These are phyloP conservation scores for Monoplex corrugatus DNA, from an alignment of 2,888 invertebrate species.

Conservation along the genomic window DNA sequence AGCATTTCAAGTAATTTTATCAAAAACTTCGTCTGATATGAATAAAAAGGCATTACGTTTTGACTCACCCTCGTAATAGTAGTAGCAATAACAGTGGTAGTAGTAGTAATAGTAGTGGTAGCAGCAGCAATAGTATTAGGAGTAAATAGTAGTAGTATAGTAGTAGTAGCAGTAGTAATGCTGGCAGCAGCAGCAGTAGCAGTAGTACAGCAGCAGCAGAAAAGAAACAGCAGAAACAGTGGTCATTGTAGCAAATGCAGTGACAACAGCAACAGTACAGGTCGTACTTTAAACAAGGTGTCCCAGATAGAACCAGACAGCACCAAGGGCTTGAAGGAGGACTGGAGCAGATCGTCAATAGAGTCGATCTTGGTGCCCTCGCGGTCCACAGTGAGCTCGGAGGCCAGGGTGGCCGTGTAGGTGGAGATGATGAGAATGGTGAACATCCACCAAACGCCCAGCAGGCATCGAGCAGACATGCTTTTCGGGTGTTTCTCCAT, in stretches of 20 bases:
- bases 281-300: conserved; percentile 59
- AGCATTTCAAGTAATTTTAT: no score
- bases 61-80: no score
- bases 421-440: conserved; percentile 63
- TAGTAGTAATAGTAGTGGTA: no score
- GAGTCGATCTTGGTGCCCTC: conserved; percentile 60
- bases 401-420: conserved; percentile 67
- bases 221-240: not conserved
- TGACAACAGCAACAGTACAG: no score
- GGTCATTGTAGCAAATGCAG: not conserved
- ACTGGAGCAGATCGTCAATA: conserved; percentile 60
- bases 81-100: no score
- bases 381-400: conserved; percentile 65
- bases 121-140: no score
- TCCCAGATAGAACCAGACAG: conserved; percentile 59
- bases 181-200: no score
- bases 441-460: conserved; percentile 66
- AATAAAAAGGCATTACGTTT: no score
- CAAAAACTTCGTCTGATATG: no score
- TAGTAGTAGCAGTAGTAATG: no score
- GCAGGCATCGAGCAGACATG: conserved; percentile 60
- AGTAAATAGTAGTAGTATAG: no score
- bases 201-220: no score
- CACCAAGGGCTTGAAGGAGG: conserved; percentile 60
- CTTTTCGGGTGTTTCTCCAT: conserved; percentile 54